Evolutionary conservation across 2,797 vertebrate species (phyloP).

Genomic region (Echeneis naucrates): DNA sequence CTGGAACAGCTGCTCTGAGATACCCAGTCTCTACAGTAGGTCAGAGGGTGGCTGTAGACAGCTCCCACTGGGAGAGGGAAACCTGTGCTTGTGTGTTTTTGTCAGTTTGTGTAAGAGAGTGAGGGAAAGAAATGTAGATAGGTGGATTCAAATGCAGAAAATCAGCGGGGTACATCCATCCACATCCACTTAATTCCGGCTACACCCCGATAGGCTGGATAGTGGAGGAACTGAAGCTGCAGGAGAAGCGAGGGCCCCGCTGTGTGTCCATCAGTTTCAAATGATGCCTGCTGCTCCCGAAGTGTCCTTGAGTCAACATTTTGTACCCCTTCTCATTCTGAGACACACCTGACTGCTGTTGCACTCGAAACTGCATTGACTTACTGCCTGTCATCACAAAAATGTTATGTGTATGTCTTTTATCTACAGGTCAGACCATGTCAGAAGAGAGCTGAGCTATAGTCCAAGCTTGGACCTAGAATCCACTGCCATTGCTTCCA

Average conservation of each 20-base stretch:
- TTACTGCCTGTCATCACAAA: slow-evolving; percentile 34
- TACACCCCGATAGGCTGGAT: slow-evolving; percentile 46
- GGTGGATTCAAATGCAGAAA: slow-evolving; percentile 21
- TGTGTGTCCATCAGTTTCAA: slow-evolving; percentile 70
- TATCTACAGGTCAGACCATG: slow-evolving; percentile 15
- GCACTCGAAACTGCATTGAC: slow-evolving; percentile 31
- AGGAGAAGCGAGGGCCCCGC: slow-evolving; percentile 41
- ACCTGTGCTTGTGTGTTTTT: slow-evolving; percentile 15
- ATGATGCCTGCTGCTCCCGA: slow-evolving; percentile 61
- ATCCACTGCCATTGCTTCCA: slow-evolving; percentile 1
- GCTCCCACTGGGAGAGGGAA: slow-evolving; percentile 61
- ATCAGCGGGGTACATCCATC: slow-evolving; percentile 43
- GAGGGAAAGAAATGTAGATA: slow-evolving; percentile 11
- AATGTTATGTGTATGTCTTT: slow-evolving; percentile 24
- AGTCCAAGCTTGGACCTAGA: background rate
- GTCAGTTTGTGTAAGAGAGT: slow-evolving; percentile 25
- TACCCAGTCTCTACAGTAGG: slow-evolving; percentile 59
- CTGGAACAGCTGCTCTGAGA: slow-evolving; percentile 80
- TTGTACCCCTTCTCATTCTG: slow-evolving; percentile 57
- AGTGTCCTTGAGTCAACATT: slow-evolving; percentile 64
- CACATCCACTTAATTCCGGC: slow-evolving; percentile 43
- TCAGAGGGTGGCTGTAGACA: slow-evolving; percentile 72
- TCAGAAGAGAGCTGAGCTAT: background rate
- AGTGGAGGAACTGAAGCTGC: slow-evolving; percentile 37
- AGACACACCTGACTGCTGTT: slow-evolving; percentile 59